These are phyloP conservation scores for Leucania comma DNA, from an alignment of 2,888 invertebrate species.

Conservation along the genomic window DNA sequence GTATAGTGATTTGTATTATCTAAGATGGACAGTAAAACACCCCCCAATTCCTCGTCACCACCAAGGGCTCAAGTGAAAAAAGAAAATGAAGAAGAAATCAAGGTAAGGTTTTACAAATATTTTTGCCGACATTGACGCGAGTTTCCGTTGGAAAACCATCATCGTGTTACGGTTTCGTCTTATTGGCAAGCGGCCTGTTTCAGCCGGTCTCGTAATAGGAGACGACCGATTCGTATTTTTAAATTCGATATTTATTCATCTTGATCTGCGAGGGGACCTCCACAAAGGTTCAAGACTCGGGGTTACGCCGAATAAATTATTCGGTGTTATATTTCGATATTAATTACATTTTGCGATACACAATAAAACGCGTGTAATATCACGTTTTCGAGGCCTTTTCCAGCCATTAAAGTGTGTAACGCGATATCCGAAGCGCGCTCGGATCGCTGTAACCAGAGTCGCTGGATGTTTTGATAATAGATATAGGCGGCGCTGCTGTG, in stretches of 20 bases:
- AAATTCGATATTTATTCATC: constrained; percentile 86
- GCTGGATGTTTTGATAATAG: constrained; percentile 91
- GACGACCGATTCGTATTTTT: constrained; percentile 87
- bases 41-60: constrained; percentile 80
- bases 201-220: constrained; percentile 85
- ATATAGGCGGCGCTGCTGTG: constrained; percentile 86
- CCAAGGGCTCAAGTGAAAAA: constrained; percentile 91
- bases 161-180: constrained; percentile 81
- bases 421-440: constrained; percentile 90
- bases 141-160: constrained; percentile 84
- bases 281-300: constrained; percentile 78
- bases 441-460: constrained; percentile 90
- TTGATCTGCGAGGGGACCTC: constrained; percentile 75
- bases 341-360: constrained; percentile 90
- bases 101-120: constrained; percentile 88
- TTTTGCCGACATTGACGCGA: constrained; percentile 69
- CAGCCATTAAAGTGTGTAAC: constrained; percentile 91
- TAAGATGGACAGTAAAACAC: constrained; percentile 90
- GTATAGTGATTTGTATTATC: constrained; percentile 65
- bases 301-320: constrained; percentile 87
- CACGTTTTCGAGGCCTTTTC: constrained; percentile 91
- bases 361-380: constrained; percentile 90
- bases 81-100: constrained; percentile 94
- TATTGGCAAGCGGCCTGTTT: constrained; percentile 87
- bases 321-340: constrained; percentile 87